A percentile compares a stretch with the other conserved stretches of the same genome.
These are phyloP conservation scores for Argyresthia goedartella DNA, from an alignment of 2,888 invertebrate species.

Conservation along the genomic window DNA sequence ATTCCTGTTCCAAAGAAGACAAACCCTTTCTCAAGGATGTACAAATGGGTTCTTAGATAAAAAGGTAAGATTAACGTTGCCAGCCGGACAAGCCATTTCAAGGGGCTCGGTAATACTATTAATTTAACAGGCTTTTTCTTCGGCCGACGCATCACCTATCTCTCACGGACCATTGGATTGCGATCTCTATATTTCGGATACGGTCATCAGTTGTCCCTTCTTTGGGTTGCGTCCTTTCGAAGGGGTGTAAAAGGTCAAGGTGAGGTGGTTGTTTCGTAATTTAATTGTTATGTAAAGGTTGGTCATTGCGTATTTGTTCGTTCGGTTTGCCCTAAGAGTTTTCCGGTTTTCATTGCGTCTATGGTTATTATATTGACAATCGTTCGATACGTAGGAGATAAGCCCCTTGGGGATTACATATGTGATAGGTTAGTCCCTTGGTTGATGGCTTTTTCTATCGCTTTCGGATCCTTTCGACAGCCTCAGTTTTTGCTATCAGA, in stretches of 20 bases:
- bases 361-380: conserved; percentile 15
- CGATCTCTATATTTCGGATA: conserved; percentile 11
- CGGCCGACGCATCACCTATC: conserved; percentile 15
- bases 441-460: too few species aligned
- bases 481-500: too few species aligned
- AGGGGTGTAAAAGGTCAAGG: conserved; percentile 2
- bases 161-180: conserved; percentile 19
- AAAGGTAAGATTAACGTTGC: conserved; percentile 16
- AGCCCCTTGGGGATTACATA: background rate
- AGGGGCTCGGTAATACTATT: conserved; percentile 43
- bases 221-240: too few species aligned
- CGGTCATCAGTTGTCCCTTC: background rate
- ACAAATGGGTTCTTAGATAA: background rate
- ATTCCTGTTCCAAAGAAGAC: too few species aligned
- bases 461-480: too few species aligned
- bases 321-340: conserved; percentile 16
- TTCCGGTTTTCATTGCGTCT: conserved; percentile 22
- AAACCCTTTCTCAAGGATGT: too few species aligned
- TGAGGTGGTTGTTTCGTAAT: conserved; percentile 18
- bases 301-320: conserved; percentile 21
- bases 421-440: too few species aligned
- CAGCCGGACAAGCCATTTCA: conserved; percentile 23
- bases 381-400: background rate
- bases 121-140: conserved; percentile 34
- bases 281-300: conserved; percentile 27